A percentile compares a stretch with the other conserved stretches of the same genome.
phyloP scores from a whole-genome alignment of 2,113 vertebrate genomes.

The Haemorhous mexicanus region DNA sequence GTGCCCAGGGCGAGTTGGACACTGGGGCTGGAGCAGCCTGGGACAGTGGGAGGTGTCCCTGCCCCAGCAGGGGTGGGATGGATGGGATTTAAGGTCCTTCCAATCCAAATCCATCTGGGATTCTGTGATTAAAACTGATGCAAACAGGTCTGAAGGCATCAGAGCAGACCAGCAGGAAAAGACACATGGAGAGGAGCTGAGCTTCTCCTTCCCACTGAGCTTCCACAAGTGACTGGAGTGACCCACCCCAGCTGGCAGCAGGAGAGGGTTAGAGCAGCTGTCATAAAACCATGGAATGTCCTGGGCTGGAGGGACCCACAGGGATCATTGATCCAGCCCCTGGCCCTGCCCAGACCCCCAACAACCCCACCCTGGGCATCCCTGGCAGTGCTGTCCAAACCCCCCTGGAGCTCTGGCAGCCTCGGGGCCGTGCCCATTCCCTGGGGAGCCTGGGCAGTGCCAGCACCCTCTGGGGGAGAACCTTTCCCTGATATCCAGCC shows the following conservation, averaged over 20 bases:
- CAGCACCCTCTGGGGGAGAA: neutral
- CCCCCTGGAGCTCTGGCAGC: neutral
- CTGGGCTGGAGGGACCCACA: neutral
- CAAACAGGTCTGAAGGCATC: neutral
- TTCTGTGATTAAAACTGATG: neutral
- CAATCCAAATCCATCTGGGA: neutral
- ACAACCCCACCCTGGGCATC: neutral
- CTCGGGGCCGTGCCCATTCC: neutral
- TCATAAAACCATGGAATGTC: neutral
- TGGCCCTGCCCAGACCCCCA: fast-evolving
- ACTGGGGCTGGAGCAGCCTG: neutral
- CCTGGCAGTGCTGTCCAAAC: neutral
- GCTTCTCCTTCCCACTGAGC: neutral
- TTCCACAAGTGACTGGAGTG: fast-evolving
- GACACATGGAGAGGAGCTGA: fast-evolving
- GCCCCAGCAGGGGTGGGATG: neutral
- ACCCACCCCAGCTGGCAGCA: neutral
- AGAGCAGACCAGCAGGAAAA: neutral
- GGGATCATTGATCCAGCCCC: neutral
- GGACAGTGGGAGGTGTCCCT: neutral
- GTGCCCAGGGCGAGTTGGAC: neutral
- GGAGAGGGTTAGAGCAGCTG: neutral
- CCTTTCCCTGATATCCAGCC: fast-evolving
- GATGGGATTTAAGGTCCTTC: neutral
- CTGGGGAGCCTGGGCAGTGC: neutral